Percentiles rank a stretch among this genome's conserved stretches.
Evolutionary conservation across 37 sponge, comb jelly and placozoan genomes (phyloP).

Genomic region (Cladorhizidae sp.): DNA sequence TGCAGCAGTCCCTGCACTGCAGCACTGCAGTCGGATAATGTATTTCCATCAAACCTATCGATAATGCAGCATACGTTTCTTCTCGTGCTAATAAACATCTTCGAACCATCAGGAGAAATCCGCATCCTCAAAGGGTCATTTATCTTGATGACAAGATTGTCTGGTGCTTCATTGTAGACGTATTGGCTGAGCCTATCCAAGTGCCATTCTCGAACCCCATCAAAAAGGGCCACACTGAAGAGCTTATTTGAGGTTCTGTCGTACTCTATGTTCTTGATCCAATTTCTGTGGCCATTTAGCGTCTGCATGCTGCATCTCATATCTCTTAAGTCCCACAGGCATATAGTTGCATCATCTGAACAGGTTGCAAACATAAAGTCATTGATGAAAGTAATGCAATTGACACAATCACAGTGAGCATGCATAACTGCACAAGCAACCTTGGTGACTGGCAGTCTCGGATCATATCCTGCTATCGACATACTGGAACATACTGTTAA

Average conservation of each 20-base stretch:
- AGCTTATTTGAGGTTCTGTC: constrained; percentile 17
- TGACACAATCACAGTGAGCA: constrained; percentile 60
- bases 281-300: constrained; percentile 45
- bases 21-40: background rate
- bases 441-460: background rate
- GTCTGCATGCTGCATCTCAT: background rate
- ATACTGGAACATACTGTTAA: constrained; percentile 20
- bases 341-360: constrained; percentile 62
- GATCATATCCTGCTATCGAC: constrained; percentile 26
- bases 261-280: constrained; percentile 76
- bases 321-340: constrained; percentile 59
- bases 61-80: constrained; percentile 28
- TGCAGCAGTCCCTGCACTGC: background rate
- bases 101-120: constrained; percentile 56
- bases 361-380: constrained; percentile 41
- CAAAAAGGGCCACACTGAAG: constrained; percentile 58
- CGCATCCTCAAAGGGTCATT: constrained; percentile 44
- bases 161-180: background rate
- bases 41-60: constrained; percentile 44
- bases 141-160: constrained; percentile 33
- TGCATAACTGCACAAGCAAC: background rate
- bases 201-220: constrained; percentile 60
- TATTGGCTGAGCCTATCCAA: constrained; percentile 16
- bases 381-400: constrained; percentile 59
- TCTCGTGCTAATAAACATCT: constrained; percentile 49